These are phyloP conservation scores for Anser brachyrhynchus DNA, from an alignment of 2,113 vertebrate genomes.

Conservation along the genomic window DNA sequence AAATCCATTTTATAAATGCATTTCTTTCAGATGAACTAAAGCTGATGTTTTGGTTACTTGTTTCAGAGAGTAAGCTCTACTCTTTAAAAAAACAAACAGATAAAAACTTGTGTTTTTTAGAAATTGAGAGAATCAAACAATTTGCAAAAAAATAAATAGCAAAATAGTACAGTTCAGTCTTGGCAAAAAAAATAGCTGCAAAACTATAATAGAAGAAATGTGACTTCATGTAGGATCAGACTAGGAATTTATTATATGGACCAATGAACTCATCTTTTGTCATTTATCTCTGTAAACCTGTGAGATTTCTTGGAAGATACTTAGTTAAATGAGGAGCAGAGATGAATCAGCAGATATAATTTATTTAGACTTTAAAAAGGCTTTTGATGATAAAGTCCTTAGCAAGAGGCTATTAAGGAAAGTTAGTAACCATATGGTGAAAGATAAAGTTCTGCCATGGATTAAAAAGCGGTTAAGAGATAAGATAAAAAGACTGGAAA, in stretches of 20 bases:
- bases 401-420: conserved; percentile 70
- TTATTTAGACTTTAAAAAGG: conserved; percentile 70
- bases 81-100: background rate
- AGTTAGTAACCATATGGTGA: conserved; percentile 69
- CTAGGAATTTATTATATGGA: conserved; percentile 27
- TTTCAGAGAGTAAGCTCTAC: background rate
- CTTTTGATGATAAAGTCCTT: conserved; percentile 73
- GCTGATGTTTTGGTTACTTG: background rate
- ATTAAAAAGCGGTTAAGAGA: conserved; percentile 72
- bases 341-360: conserved; percentile 65
- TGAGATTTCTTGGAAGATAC: conserved; percentile 56
- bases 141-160: background rate
- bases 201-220: conserved; percentile 18
- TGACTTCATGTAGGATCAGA: background rate
- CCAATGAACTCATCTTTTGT: conserved; percentile 43
- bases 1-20: background rate
- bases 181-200: background rate
- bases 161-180: background rate
- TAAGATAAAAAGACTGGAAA: conserved; percentile 68
- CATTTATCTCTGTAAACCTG: conserved; percentile 48
- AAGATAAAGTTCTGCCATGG: conserved; percentile 70
- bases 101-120: background rate
- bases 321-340: conserved; percentile 22
- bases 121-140: background rate
- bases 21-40: background rate